Percentiles rank a stretch among this genome's conserved stretches.
Evolutionary conservation across 2,113 vertebrate genomes (phyloP).

Genomic region (Cephalopholis sonnerati): DNA sequence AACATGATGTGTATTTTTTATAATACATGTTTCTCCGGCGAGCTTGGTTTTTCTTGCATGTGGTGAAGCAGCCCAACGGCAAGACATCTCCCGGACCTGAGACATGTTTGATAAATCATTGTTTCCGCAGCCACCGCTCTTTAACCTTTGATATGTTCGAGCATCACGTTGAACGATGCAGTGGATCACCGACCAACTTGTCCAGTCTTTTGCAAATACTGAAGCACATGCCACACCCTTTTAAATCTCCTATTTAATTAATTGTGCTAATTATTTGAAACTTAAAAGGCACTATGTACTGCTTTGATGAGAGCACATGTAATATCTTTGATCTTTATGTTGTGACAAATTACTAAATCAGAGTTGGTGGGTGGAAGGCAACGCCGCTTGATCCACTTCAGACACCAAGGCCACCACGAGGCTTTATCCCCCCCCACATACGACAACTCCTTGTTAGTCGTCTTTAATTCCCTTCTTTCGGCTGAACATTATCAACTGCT

Average conservation of each 20-base stretch:
- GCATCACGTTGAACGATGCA: constrained; percentile 51
- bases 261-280: constrained; percentile 60
- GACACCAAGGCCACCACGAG: constrained; percentile 48
- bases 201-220: constrained; percentile 60
- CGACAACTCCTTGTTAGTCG: constrained; percentile 39
- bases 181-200: constrained; percentile 59
- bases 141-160: constrained; percentile 44
- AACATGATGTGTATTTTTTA: constrained; percentile 62
- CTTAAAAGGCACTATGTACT: constrained; percentile 47
- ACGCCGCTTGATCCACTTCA: constrained; percentile 51
- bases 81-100: constrained; percentile 49
- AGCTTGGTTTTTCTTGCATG: constrained; percentile 74
- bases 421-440: constrained; percentile 21
- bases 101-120: constrained; percentile 51
- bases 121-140: constrained; percentile 50
- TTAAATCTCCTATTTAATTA: constrained; percentile 46
- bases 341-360: constrained; percentile 45
- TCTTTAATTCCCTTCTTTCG: constrained; percentile 66
- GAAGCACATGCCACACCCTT: constrained; percentile 72
- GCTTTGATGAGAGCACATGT: constrained; percentile 72
- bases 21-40: constrained; percentile 55
- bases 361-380: constrained; percentile 58
- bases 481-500: constrained; percentile 68
- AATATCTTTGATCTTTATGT: constrained; percentile 64
- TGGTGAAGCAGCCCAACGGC: constrained; percentile 55